Evolutionary conservation across 2,113 vertebrate species (phyloP).

Genomic region (Crotalus helleri): DNA sequence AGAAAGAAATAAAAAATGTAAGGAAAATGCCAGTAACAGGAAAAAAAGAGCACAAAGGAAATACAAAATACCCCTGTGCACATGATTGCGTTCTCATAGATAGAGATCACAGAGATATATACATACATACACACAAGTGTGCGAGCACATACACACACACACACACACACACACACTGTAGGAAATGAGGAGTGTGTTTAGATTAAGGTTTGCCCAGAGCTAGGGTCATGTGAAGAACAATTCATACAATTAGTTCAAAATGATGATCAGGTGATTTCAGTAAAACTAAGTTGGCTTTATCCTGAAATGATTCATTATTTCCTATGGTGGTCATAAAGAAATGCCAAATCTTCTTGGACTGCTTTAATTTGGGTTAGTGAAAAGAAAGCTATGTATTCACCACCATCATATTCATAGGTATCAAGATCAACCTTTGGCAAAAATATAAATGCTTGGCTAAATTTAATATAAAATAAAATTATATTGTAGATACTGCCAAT

Average conservation of each 20-base stretch:
- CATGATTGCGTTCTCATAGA: neutral
- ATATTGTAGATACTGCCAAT: neutral
- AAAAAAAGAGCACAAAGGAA: conserved; percentile 1
- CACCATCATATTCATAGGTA: neutral
- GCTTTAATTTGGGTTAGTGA: neutral
- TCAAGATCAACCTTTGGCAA: neutral
- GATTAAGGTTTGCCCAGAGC: neutral
- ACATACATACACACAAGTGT: too few relatives aligned
- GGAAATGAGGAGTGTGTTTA: neutral
- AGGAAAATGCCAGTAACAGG: conserved; percentile 18
- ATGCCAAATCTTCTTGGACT: neutral
- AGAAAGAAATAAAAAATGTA: conserved; percentile 31
- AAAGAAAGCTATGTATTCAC: neutral
- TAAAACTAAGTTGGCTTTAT: neutral
- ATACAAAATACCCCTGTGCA: neutral
- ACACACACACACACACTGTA: neutral
- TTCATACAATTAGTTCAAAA: neutral
- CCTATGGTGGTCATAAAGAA: neutral
- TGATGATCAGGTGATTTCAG: neutral
- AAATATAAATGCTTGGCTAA: neutral
- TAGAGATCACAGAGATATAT: too few relatives aligned
- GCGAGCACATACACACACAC: too few relatives aligned
- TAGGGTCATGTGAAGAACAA: neutral
- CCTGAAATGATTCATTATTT: neutral
- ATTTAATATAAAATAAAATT: neutral